phyloP scores from a whole-genome alignment of 2,888 invertebrate genomes.

The Danaus chrysippus region DNA sequence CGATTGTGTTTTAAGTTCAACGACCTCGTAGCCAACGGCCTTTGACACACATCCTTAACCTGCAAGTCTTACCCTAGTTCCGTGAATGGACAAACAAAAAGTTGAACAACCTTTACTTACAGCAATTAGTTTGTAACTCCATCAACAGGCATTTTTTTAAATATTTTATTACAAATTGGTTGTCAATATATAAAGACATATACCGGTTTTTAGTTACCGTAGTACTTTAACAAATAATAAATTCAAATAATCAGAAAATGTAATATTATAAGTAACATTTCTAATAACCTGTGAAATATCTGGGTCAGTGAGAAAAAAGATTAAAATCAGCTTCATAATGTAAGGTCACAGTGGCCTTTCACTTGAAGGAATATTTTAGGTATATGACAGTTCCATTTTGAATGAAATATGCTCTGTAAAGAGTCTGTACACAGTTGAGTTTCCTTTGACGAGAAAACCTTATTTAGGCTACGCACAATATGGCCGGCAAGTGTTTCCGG shows the following conservation, averaged over 20 bases:
- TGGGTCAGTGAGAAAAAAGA: conserved; percentile 25
- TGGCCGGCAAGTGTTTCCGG: conserved; percentile 47
- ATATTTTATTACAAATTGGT: not conserved
- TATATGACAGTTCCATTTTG: not conserved
- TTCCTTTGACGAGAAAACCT: conserved; percentile 6
- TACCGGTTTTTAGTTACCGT: too few species aligned
- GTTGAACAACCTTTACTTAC: conserved; percentile 42
- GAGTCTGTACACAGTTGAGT: conserved; percentile 2
- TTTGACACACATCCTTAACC: conserved; percentile 54
- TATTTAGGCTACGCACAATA: conserved; percentile 22
- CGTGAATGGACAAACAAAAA: conserved; percentile 47
- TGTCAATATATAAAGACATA: too few species aligned
- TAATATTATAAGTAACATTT: too few species aligned
- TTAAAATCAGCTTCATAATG: conserved; percentile 24
- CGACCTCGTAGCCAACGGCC: conserved; percentile 47
- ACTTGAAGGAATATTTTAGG: conserved; percentile 3
- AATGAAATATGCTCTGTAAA: not conserved
- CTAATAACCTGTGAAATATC: not conserved
- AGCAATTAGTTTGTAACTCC: conserved; percentile 11
- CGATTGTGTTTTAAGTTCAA: conserved; percentile 18
- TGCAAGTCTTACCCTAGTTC: conserved; percentile 54
- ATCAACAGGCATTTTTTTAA: not conserved
- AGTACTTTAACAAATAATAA: too few species aligned
- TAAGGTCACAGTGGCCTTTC: conserved; percentile 33
- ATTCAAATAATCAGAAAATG: too few species aligned